These are phyloP conservation scores for Trogon surrucura DNA, from an alignment of 2,113 vertebrate species.

Conservation along the genomic window DNA sequence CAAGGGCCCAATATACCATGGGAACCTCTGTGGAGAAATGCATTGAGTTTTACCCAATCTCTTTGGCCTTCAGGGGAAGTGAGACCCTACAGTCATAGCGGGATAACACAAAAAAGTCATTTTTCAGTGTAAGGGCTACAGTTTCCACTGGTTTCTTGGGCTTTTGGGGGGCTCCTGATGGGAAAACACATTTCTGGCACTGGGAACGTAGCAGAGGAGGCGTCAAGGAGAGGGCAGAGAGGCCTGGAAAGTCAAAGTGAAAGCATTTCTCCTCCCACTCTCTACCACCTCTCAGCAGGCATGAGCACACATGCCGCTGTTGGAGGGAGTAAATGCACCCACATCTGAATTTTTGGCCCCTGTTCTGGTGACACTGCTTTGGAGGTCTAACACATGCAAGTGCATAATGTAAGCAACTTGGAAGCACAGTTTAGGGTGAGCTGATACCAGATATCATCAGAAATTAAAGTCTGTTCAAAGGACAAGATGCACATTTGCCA, in stretches of 20 bases:
- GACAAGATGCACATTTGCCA: neutral
- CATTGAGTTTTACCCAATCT: rapidly evolving
- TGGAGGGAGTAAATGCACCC: neutral
- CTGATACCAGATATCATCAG: neutral
- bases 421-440: neutral
- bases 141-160: neutral
- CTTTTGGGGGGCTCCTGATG: neutral
- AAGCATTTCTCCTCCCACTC: neutral
- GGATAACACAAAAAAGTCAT: neutral
- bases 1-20: neutral
- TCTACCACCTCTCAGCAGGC: neutral
- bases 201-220: neutral
- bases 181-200: neutral
- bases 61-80: neutral
- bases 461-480: neutral
- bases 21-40: neutral
- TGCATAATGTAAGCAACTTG: neutral
- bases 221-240: neutral
- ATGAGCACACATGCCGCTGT: neutral
- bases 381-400: neutral
- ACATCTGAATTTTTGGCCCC: neutral
- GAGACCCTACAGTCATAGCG: neutral
- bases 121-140: neutral
- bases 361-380: neutral
- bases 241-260: neutral